Evolutionary conservation across 1,140 invertebrate genomes (phyloP).

Genomic region (Trachelipus rathkii): DNA sequence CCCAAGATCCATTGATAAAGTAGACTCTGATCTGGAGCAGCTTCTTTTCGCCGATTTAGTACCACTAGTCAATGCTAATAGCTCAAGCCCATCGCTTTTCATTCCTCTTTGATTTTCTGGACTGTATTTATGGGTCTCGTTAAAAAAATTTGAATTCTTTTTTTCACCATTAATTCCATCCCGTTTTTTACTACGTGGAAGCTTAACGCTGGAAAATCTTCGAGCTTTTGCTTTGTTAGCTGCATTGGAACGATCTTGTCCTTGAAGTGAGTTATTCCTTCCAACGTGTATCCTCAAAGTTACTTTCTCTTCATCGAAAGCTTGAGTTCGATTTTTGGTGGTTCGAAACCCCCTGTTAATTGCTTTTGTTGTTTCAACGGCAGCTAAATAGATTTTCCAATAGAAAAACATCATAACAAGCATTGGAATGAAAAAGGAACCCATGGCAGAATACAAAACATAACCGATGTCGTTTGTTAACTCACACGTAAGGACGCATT

Average conservation of each 20-base stretch:
- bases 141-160: background rate
- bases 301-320: conserved; percentile 66
- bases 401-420: conserved; percentile 96
- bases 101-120: conserved; percentile 14
- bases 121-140: conserved; percentile 4
- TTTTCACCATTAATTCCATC: conserved; percentile 24
- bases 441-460: conserved; percentile 80
- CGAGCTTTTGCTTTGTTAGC: conserved; percentile 44
- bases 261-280: conserved; percentile 50
- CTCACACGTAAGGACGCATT: conserved; percentile 79
- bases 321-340: conserved; percentile 61
- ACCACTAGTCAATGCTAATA: conserved; percentile 14
- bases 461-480: conserved; percentile 81
- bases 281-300: conserved; percentile 88
- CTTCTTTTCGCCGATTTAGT: background rate
- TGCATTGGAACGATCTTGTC: conserved; percentile 34
- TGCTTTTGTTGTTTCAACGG: conserved; percentile 79
- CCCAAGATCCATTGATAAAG: conserved; percentile 10
- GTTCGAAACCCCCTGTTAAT: conserved; percentile 90
- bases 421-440: conserved; percentile 94
- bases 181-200: background rate
- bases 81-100: conserved; percentile 13
- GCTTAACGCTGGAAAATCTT: conserved; percentile 18
- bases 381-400: conserved; percentile 89
- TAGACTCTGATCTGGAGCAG: conserved; percentile 16